Evolutionary conservation across 1,140 invertebrate genomes (phyloP).

Genomic region (Leptopilina clavipes): DNA sequence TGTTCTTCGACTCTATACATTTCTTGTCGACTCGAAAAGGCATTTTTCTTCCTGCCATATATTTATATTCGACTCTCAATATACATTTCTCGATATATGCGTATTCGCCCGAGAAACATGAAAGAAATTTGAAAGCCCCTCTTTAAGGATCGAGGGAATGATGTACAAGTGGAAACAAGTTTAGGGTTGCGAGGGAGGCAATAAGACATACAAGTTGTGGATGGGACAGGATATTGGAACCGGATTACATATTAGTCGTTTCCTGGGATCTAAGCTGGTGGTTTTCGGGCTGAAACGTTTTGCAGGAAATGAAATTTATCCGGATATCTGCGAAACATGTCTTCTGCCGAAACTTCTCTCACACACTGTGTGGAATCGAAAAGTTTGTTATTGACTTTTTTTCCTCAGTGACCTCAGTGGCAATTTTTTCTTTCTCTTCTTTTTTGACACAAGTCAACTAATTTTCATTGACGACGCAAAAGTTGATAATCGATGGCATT

Average conservation of each 20-base stretch:
- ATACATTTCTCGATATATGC: constrained; percentile 1
- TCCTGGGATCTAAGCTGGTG: constrained; percentile 22
- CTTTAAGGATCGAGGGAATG: constrained; percentile 9
- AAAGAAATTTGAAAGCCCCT: constrained; percentile 21
- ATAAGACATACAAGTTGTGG: constrained; percentile 27
- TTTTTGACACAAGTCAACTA: no score
- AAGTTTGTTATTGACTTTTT: not conserved
- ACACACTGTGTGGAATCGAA: not conserved
- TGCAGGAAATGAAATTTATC: constrained; percentile 57
- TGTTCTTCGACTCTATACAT: constrained; percentile 7
- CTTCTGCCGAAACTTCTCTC: not conserved
- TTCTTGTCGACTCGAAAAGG: not conserved
- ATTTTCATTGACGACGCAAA: no score
- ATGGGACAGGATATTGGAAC: constrained; percentile 60
- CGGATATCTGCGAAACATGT: constrained; percentile 44
- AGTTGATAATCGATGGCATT: not conserved
- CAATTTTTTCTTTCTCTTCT: no score
- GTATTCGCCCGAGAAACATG: constrained; percentile 11
- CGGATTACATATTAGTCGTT: constrained; percentile 63
- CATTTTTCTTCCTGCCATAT: constrained; percentile 25
- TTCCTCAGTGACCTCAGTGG: no score
- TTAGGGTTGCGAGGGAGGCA: not conserved
- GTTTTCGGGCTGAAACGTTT: constrained; percentile 42
- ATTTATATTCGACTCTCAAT: constrained; percentile 10
- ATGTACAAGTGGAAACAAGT: constrained; percentile 5